A percentile compares a stretch with the other conserved stretches of the same genome.
phyloP scores from a whole-genome alignment of 2,113 vertebrate genomes.

The Calidris pugnax region DNA sequence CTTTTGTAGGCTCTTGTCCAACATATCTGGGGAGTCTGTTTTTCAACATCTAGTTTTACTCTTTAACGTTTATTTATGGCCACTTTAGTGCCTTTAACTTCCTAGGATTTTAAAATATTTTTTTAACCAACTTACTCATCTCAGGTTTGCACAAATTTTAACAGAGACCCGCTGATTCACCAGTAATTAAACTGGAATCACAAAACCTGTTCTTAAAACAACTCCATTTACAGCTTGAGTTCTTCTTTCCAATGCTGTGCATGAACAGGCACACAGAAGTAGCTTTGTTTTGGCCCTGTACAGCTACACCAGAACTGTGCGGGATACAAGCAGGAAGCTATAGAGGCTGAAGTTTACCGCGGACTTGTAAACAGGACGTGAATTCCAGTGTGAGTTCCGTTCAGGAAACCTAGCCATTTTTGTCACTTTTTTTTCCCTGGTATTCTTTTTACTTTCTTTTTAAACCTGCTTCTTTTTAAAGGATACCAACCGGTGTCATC shows the following conservation, averaged over 20 bases:
- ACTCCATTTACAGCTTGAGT: background rate
- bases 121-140: background rate
- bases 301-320: background rate
- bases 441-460: background rate
- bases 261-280: background rate
- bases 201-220: background rate
- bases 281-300: background rate
- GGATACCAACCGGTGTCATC: background rate
- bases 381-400: background rate
- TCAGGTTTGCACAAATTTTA: background rate
- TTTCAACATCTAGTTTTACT: slow-evolving; percentile 53
- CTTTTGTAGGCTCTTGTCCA: slow-evolving; percentile 54
- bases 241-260: background rate
- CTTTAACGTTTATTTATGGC: background rate
- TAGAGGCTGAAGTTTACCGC: background rate
- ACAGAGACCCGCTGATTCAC: background rate
- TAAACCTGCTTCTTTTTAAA: background rate
- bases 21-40: slow-evolving; percentile 32
- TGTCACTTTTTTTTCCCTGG: background rate
- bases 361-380: background rate
- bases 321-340: background rate
- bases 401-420: background rate
- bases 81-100: background rate
- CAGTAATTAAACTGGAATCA: background rate
- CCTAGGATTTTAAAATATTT: background rate